These are phyloP conservation scores for Anneissia japonica DNA, from an alignment of 35 echinoderm and acorn worm species.

Conservation along the genomic window DNA sequence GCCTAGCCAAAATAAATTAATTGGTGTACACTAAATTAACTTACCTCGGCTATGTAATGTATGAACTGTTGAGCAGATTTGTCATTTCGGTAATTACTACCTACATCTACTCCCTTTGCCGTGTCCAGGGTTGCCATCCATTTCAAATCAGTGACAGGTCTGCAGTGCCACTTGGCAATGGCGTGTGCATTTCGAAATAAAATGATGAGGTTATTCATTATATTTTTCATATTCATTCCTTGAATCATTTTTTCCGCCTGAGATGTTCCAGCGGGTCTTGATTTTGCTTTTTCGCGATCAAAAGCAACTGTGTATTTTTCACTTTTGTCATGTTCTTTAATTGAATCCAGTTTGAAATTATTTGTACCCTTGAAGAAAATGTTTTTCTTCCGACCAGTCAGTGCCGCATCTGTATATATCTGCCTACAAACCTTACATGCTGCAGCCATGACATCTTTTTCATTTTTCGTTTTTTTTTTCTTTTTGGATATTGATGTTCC, in stretches of 20 bases:
- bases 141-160: conserved; percentile 19
- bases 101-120: conserved; percentile 5
- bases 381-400: too few relatives aligned
- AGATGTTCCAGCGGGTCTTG: conserved; percentile 1
- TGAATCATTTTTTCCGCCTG: conserved; percentile 26
- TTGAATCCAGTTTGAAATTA: too few relatives aligned
- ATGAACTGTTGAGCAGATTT: conserved; percentile 8
- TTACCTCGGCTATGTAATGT: background rate
- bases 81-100: conserved; percentile 20
- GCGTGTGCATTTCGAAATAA: conserved; percentile 49
- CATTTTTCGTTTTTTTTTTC: conserved; percentile 3
- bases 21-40: too few relatives aligned
- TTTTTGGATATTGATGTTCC: conserved; percentile 10
- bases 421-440: too few relatives aligned
- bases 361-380: background rate
- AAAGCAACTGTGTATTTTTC: background rate
- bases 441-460: too few relatives aligned
- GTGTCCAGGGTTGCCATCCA: conserved; percentile 30
- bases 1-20: too few relatives aligned
- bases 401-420: too few relatives aligned
- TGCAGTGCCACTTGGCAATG: conserved; percentile 21
- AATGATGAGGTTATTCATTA: conserved; percentile 5
- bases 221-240: background rate
- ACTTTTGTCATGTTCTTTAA: too few relatives aligned
- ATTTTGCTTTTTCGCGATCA: background rate